phyloP scores from a whole-genome alignment of 2,113 vertebrate genomes.

The Chloropsis cyanopogon region DNA sequence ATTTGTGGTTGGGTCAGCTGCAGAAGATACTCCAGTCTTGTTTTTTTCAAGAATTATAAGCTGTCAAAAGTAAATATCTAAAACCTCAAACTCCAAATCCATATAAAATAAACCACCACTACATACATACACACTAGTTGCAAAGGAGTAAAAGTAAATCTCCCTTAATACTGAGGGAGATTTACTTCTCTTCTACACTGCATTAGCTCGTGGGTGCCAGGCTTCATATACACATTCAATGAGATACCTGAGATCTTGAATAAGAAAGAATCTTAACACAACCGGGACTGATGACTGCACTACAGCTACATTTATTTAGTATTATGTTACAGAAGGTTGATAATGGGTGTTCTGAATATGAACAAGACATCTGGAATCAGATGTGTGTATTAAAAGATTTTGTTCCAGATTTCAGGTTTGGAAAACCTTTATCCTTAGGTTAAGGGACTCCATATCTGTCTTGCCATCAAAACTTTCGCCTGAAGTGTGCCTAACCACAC shows the following conservation, averaged over 20 bases:
- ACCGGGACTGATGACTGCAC: background rate
- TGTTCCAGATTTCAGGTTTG: background rate
- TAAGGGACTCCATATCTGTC: background rate
- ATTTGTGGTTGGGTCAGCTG: conserved; percentile 3
- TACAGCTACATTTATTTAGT: background rate
- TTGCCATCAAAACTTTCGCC: background rate
- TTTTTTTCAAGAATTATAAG: background rate
- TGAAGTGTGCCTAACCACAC: background rate
- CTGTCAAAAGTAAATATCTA: background rate
- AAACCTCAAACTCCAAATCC: background rate
- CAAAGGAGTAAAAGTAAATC: background rate
- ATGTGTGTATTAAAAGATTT: background rate
- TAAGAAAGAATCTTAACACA: background rate
- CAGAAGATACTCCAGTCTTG: background rate
- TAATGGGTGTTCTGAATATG: background rate
- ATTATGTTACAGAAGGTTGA: background rate
- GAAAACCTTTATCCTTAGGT: background rate
- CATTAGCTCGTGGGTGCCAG: background rate
- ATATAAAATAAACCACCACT: background rate
- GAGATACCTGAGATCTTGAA: background rate
- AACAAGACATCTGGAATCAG: background rate
- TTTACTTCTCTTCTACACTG: background rate
- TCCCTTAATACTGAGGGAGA: background rate
- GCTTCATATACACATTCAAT: background rate
- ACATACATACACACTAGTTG: background rate